Percentiles rank a stretch among this genome's conserved stretches.
These are phyloP conservation scores for Muricea muricata DNA, from an alignment of 92 coral and sea anemone species.

Conservation along the genomic window DNA sequence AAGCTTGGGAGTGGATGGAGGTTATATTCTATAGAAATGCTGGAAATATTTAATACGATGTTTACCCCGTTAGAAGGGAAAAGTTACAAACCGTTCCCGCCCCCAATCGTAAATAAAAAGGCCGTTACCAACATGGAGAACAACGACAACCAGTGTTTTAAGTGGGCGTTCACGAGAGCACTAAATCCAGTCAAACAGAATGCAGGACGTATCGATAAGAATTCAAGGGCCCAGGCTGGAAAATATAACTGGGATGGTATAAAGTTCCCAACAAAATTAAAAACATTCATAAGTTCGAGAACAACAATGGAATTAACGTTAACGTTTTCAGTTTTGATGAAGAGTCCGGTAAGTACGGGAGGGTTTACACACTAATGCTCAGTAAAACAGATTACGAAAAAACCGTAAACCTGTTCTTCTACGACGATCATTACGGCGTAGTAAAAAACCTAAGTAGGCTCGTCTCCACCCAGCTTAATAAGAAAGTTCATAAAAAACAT, in stretches of 20 bases:
- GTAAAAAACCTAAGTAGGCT: background rate
- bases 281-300: conserved; percentile 47
- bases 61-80: conserved; percentile 30
- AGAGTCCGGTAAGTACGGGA: background rate
- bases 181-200: conserved; percentile 21
- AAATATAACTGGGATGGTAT: conserved; percentile 51
- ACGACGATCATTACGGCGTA: background rate
- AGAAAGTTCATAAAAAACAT: background rate
- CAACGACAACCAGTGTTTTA: conserved; percentile 58
- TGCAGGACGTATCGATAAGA: background rate
- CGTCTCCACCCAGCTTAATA: background rate
- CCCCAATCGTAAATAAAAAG: conserved; percentile 23
- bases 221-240: conserved; percentile 27
- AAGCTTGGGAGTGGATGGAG: conserved; percentile 46
- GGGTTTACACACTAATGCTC: too few species aligned
- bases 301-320: conserved; percentile 24
- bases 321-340: conserved; percentile 51
- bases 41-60: conserved; percentile 22
- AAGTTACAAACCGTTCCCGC: conserved; percentile 26
- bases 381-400: background rate
- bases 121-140: conserved; percentile 59
- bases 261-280: conserved; percentile 48
- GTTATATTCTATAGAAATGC: conserved; percentile 7
- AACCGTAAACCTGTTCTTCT: background rate
- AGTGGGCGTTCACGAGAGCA: conserved; percentile 49